Evolutionary conservation across 1,140 invertebrate species (phyloP).

Genomic region (Augochlora pura): DNA sequence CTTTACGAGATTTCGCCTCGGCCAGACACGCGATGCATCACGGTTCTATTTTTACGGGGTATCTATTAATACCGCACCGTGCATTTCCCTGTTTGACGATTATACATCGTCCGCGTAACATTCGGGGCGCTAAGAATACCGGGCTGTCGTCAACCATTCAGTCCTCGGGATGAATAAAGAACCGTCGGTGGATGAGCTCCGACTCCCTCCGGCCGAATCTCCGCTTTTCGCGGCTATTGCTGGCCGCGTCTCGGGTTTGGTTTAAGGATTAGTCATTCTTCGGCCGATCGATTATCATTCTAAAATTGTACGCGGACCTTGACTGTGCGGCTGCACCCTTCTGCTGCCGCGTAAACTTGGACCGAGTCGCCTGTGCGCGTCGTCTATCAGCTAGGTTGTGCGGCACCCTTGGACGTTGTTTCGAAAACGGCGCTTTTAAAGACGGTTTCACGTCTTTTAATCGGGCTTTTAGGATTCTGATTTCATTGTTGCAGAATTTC

Average conservation of each 20-base stretch:
- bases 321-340: background rate
- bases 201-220: too few species aligned
- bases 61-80: constrained; percentile 34
- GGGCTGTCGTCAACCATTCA: constrained; percentile 22
- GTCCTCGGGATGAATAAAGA: constrained; percentile 3
- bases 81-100: constrained; percentile 40
- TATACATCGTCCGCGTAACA: constrained; percentile 20
- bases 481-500: too few species aligned
- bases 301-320: background rate
- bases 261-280: background rate
- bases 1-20: constrained; percentile 14
- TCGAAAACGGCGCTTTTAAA: too few species aligned
- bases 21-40: constrained; percentile 13
- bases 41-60: constrained; percentile 27
- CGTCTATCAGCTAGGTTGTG: background rate
- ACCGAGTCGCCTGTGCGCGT: background rate
- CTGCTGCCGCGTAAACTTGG: background rate
- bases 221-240: background rate
- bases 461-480: too few species aligned
- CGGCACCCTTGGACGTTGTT: background rate
- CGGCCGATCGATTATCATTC: background rate
- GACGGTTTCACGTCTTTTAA: too few species aligned
- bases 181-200: background rate
- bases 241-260: background rate
- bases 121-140: constrained; percentile 31